Evolutionary conservation across 2,113 vertebrate genomes (phyloP).

Genomic region (Cavia aperea): DNA sequence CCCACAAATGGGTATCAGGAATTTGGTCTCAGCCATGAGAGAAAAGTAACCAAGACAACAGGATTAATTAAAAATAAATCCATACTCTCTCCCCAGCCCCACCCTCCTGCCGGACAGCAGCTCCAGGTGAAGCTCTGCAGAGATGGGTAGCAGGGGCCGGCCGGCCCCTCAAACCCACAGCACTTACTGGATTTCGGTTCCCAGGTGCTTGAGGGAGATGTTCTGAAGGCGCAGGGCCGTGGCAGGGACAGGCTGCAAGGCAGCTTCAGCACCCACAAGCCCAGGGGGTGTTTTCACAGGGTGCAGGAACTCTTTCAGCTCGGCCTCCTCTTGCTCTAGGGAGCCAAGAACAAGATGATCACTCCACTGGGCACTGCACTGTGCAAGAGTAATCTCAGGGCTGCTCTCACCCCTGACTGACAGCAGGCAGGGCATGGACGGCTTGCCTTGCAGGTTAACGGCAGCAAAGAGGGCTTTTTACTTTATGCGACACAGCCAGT

Average conservation of each 20-base stretch:
- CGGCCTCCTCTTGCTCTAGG: constrained; percentile 57
- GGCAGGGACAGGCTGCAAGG: constrained; percentile 75
- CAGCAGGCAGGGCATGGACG: neutral
- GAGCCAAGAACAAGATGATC: constrained; percentile 28
- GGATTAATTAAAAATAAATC: neutral
- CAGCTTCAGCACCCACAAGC: constrained; percentile 84
- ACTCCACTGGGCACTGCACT: accelerated
- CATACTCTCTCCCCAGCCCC: neutral
- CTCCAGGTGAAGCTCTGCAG: neutral
- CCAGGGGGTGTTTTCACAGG: constrained; percentile 83
- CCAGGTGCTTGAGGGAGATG: constrained; percentile 92
- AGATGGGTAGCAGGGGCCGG: neutral
- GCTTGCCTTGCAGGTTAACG: neutral
- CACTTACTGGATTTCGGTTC: constrained; percentile 95
- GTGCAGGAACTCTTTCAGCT: constrained; percentile 84
- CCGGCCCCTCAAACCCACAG: neutral
- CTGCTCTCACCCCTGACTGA: neutral
- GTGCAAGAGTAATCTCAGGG: neutral
- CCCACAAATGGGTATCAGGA: neutral
- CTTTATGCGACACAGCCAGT: neutral
- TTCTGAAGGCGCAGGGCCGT: constrained; percentile 78
- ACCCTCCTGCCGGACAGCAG: neutral
- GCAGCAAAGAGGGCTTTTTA: neutral
- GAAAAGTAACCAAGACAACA: too few species aligned
- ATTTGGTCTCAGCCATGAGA: too few species aligned